A percentile compares a stretch with the other conserved stretches of the same genome.
Evolutionary conservation across 2,113 vertebrate genomes (phyloP).

Genomic region (Cercopithecus mona): DNA sequence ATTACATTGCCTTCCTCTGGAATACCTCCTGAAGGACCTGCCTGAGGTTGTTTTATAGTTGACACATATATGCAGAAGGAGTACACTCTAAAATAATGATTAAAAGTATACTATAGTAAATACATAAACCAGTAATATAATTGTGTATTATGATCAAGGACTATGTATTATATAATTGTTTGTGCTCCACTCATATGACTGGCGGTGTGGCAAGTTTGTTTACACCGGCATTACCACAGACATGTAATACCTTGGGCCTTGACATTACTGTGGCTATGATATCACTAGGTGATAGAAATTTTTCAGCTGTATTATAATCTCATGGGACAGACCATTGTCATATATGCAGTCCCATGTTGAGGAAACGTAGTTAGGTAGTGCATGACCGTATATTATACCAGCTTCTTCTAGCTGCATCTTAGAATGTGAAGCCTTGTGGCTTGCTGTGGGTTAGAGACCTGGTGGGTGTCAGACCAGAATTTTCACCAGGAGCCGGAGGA

Average conservation of each 20-base stretch:
- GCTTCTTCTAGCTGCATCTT: neutral
- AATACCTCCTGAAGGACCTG: neutral
- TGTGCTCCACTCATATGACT: neutral
- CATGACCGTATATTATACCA: neutral
- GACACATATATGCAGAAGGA: neutral
- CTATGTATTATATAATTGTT: neutral
- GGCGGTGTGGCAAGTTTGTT: neutral
- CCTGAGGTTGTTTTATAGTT: neutral
- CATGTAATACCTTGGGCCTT: neutral
- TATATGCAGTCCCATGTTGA: neutral
- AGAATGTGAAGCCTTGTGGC: neutral
- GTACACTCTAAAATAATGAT: neutral
- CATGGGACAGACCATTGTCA: neutral
- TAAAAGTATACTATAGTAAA: neutral
- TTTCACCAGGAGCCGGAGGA: conserved; percentile 70
- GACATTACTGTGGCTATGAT: neutral
- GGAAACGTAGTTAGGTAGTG: neutral
- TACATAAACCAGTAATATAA: neutral
- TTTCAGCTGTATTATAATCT: neutral
- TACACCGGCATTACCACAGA: neutral
- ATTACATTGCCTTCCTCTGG: neutral
- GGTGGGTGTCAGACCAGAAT: conserved; percentile 32
- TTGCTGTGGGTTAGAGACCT: conserved; percentile 21
- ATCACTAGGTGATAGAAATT: neutral
- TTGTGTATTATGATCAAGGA: neutral